Evolutionary conservation across 2,797 vertebrate species (phyloP), one percentile per base, ranked within the genome.

Genomic region (Micropoecilia bifurca): DNA sequence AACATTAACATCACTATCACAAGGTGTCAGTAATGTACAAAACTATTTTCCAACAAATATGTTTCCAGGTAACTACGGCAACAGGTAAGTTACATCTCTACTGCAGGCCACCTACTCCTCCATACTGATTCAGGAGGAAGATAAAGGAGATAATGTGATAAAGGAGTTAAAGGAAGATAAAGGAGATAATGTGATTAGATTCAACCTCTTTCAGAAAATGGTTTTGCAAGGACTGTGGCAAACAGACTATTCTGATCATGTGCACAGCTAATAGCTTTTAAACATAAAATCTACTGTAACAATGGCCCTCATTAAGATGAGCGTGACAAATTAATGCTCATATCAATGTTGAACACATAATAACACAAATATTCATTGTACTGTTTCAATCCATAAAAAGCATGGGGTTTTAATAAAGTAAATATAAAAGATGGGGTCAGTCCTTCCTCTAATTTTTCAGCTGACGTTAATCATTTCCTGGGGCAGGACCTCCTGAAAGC

Each of bases 381-480:
- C n/a, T 45, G 4, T 71, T 71, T 71, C 43, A 28, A 18, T 46
- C 6, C 13, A 43, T 28, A 28, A 28, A 71, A 45, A 28, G 20
- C 16, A 18, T 25, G 25, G 10, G 22, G 45, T 85, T 66, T 1
- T 71, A 84, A 77, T 88, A 73, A 69, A 89, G 79, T 81, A 79
- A 85, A 85, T 81, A 87, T 82, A 85, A 90, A 85, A 80, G 83
- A 80, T 86, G 83, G 63, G 89, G 88, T 87, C 87, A 78, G 45
- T 84, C 81, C 14, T 2, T 57, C 80, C 74, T 91, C 92, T 81
- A 86, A 91, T 88, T 91, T 93, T 93, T 91, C 80, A 91, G 74
- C 77, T 73, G 30, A 77, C 82, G 87, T 88, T 86, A 93, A 93
- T 92, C 83, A 93, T 92, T 91, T 81, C 90, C 88, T 87, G 85